Base-by-base conservation (phyloP, 2,113 vertebrate genomes). In the Pipa parva region DNA sequence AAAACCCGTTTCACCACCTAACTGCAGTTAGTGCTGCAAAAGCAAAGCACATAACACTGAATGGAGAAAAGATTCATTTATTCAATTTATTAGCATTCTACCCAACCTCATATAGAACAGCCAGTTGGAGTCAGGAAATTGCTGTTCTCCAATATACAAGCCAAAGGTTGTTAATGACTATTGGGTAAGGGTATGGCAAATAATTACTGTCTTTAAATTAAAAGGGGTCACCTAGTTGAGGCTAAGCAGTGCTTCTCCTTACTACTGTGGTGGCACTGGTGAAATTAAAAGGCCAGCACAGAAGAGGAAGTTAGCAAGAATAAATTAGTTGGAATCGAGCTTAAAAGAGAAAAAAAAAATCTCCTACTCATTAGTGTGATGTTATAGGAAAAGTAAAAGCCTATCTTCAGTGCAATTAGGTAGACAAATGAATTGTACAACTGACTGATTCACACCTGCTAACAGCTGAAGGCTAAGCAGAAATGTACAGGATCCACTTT, bases 341-440 rank as follows among this genome's bases (percentile, higher is more conserved):
- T 80, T 79, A 84, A 86, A 29, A 42, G 29, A 33, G 27, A 29
- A 25, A 25, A 45, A 50, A 48, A 64, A 59, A 68, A 59, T 50
- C 42, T 22, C 85, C 85, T 89, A 90, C 89, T 91, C 89, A 91
- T 92, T 92, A 93, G 90, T 82, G 90, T 82, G 84, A 88, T 88
- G 89, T 90, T 92, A 87, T 87, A 90, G 89, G 87, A 88, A 89
- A 89, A 90, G 86, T 87, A 89, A 88, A 87, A 89, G 84, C 87
- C 88, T 84, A 89, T 91, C 85, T 87, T 90, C 85, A 85, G 88
- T 90, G 88, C 88, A 92, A 92, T 94, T 93, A 92, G 86, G 86
- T 89, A 92, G 90, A 92, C 87, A 91, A 90, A 92, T 92, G 90
- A 90, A 91, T 90, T 90, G 86, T 88, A 88, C 87, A 87, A 89